Evolutionary conservation across 2,888 invertebrate genomes (phyloP).

Genomic region (Hemithea aestivaria): DNA sequence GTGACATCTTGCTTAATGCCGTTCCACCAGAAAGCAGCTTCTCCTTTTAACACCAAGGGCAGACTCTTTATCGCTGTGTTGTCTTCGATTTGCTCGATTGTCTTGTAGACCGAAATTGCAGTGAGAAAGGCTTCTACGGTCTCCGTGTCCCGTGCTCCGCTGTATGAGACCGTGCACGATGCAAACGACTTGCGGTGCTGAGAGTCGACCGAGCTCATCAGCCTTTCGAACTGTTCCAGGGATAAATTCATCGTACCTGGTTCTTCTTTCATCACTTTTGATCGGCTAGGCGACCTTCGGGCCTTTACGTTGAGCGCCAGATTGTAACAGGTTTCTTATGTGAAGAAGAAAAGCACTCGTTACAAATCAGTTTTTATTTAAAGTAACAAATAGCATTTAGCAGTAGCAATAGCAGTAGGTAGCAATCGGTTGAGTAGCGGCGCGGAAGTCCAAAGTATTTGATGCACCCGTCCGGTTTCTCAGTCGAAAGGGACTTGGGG

Average conservation of each 20-base stretch:
- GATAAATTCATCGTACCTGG: conserved; percentile 1
- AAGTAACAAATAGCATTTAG: too few species aligned
- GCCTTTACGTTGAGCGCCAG: conserved; percentile 5
- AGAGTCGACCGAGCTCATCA: background rate
- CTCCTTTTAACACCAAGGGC: background rate
- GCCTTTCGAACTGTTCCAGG: background rate
- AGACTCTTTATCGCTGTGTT: conserved; percentile 1
- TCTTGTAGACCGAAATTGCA: conserved; percentile 1
- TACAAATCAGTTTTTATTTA: too few species aligned
- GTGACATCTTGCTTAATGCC: conserved; percentile 1
- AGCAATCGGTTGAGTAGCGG: too few species aligned
- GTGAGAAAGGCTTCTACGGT: conserved; percentile 3
- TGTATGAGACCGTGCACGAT: conserved; percentile 1
- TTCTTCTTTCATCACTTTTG: background rate
- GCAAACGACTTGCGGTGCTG: conserved; percentile 1
- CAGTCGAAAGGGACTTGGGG: too few species aligned
- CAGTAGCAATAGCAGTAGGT: too few species aligned
- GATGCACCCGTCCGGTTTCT: too few species aligned
- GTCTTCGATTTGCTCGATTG: background rate
- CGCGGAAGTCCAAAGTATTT: too few species aligned
- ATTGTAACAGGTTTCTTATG: conserved; percentile 1
- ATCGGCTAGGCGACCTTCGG: background rate
- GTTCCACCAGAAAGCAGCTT: conserved; percentile 9
- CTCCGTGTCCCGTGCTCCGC: conserved; percentile 1
- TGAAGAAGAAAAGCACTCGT: background rate